Evolutionary conservation across 35 echinoderm and acorn worm species (phyloP).

Genomic region (Patiria miniata): DNA sequence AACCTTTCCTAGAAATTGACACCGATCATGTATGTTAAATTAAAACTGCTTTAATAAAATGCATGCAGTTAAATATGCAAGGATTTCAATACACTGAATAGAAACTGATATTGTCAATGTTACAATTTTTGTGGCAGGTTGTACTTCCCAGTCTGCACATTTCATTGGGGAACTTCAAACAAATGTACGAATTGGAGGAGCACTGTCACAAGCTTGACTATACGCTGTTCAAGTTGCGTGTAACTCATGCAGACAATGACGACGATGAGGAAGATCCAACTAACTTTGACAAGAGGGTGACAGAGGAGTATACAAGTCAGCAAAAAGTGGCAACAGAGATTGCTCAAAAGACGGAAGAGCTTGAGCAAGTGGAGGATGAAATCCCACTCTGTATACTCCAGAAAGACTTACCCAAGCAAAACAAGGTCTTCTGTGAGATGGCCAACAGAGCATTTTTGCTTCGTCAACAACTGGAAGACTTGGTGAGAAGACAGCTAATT

Average conservation of each 20-base stretch:
- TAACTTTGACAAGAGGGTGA: slow-evolving; percentile 3
- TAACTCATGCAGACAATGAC: neutral
- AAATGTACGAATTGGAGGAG: slow-evolving; percentile 24
- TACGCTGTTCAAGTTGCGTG: neutral
- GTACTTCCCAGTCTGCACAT: slow-evolving; percentile 14
- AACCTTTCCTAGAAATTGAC: neutral
- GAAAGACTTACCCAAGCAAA: neutral
- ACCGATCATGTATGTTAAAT: neutral
- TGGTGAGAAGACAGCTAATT: neutral
- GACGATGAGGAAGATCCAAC: neutral
- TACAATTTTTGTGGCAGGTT: slow-evolving; percentile 20
- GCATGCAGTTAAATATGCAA: no score
- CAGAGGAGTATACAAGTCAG: neutral
- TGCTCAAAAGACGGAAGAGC: neutral
- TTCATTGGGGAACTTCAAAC: slow-evolving; percentile 10
- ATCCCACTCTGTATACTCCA: slow-evolving; percentile 16
- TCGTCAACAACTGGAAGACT: neutral
- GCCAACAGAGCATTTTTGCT: neutral
- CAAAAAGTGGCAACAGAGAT: neutral
- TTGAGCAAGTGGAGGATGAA: slow-evolving; percentile 21
- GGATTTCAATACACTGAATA: no score
- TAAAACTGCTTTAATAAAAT: no score
- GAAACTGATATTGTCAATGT: no score
- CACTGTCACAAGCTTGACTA: neutral
- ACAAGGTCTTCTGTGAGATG: neutral